phyloP scores from a whole-genome alignment of 2,113 vertebrate genomes.

The Seriola quinqueradiata region DNA sequence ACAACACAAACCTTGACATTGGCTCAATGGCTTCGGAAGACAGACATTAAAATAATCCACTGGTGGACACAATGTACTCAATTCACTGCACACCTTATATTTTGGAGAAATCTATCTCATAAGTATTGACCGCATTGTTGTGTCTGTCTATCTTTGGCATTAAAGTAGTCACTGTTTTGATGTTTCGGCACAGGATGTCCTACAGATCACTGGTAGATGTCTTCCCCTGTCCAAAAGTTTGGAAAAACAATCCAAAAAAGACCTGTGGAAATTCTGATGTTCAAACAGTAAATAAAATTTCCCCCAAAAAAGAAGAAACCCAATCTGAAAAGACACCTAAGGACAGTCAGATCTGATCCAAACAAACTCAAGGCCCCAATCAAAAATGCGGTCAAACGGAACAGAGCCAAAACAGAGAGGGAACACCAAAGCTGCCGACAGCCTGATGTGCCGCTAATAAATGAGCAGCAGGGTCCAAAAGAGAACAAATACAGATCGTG shows the following conservation, averaged over 20 bases:
- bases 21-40: not conserved
- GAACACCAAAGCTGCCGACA: not conserved
- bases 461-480: not conserved
- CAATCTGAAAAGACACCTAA: not conserved
- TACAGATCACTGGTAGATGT: not conserved
- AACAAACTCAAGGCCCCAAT: not conserved
- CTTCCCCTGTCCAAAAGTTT: not conserved
- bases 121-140: not conserved
- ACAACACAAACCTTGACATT: conserved; percentile 59
- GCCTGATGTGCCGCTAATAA: not conserved
- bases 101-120: too few relatives aligned
- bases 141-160: not conserved
- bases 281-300: not conserved
- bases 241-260: not conserved
- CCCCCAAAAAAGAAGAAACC: not conserved
- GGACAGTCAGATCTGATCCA: not conserved
- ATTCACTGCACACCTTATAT: too few relatives aligned
- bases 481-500: not conserved
- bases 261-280: not conserved
- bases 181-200: not conserved
- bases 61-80: not conserved
- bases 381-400: not conserved
- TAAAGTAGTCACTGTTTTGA: not conserved
- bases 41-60: not conserved
- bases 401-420: conserved; percentile 1